Conservation (phyloP, 1,140 invertebrate species). For the Platyscapa corneri region DNA sequence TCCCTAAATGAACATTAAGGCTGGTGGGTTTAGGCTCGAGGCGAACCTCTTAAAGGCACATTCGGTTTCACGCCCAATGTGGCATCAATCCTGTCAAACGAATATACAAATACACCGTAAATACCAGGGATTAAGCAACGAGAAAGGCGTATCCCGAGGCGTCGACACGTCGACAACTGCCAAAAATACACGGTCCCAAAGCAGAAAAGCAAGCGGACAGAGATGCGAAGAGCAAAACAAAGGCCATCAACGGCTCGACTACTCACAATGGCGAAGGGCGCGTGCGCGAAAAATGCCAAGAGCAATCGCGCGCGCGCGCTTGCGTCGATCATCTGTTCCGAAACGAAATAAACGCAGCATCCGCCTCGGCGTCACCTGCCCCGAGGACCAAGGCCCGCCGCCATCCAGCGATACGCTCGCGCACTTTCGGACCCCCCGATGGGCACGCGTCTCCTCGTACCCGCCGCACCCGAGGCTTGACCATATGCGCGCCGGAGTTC, state of each 20-base stretch:
- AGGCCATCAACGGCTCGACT: slow-evolving; percentile 43
- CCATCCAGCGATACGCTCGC: neutral
- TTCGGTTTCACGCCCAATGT: neutral
- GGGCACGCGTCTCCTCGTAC: neutral
- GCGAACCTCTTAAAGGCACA: neutral
- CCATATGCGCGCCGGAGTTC: slow-evolving; percentile 8
- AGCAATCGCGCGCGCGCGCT: neutral
- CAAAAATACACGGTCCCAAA: neutral
- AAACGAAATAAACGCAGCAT: slow-evolving; percentile 34
- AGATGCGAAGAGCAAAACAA: slow-evolving; percentile 41
- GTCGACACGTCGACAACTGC: neutral
- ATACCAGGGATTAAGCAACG: neutral
- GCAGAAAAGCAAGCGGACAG: neutral
- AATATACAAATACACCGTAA: neutral
- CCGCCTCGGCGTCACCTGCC: slow-evolving; percentile 25
- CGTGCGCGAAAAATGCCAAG: slow-evolving; percentile 45
- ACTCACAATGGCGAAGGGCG: slow-evolving; percentile 34
- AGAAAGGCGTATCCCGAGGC: neutral
- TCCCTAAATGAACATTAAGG: neutral
- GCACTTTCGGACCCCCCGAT: slow-evolving; percentile 18
- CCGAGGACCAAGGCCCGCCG: too few species aligned
- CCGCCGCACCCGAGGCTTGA: too few species aligned
- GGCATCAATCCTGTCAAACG: neutral
- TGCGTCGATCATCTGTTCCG: slow-evolving; percentile 45
- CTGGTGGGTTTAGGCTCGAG: neutral